A percentile compares a stretch with the other conserved stretches of the same genome.
phyloP scores from a whole-genome alignment of 1,140 invertebrate species.

The Heliconius nattereri region DNA sequence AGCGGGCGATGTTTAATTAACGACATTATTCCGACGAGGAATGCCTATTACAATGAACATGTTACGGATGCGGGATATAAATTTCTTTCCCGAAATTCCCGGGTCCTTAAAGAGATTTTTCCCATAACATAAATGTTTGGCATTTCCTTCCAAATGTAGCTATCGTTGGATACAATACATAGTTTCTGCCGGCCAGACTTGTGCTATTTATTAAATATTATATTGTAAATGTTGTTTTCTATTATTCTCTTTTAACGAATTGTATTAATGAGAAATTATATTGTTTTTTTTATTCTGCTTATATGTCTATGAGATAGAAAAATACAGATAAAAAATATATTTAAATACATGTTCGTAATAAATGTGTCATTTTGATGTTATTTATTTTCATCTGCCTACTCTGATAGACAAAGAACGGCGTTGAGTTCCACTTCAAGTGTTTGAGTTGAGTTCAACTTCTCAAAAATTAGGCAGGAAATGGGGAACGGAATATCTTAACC shows the following conservation, averaged over 20 bases:
- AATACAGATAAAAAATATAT: too few relatives aligned
- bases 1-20: constrained; percentile 25
- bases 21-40: constrained; percentile 27
- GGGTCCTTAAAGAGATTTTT: constrained; percentile 30
- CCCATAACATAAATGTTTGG: constrained; percentile 25
- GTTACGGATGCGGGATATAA: constrained; percentile 27
- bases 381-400: too few relatives aligned
- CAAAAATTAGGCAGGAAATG: too few relatives aligned
- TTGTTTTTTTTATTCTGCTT: not conserved
- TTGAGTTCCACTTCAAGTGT: too few relatives aligned
- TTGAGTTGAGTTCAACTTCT: too few relatives aligned
- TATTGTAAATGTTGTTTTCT: not conserved
- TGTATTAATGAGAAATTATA: not conserved
- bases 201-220: not conserved
- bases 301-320: too few relatives aligned
- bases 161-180: constrained; percentile 2
- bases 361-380: too few relatives aligned
- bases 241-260: not conserved
- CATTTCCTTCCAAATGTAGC: constrained; percentile 10
- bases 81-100: constrained; percentile 31
- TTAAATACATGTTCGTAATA: too few relatives aligned
- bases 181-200: not conserved
- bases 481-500: too few relatives aligned
- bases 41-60: constrained; percentile 30
- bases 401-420: too few relatives aligned